Base-by-base conservation (phyloP, 2,797 vertebrate species). In the Cyprinodon diabolis region DNA sequence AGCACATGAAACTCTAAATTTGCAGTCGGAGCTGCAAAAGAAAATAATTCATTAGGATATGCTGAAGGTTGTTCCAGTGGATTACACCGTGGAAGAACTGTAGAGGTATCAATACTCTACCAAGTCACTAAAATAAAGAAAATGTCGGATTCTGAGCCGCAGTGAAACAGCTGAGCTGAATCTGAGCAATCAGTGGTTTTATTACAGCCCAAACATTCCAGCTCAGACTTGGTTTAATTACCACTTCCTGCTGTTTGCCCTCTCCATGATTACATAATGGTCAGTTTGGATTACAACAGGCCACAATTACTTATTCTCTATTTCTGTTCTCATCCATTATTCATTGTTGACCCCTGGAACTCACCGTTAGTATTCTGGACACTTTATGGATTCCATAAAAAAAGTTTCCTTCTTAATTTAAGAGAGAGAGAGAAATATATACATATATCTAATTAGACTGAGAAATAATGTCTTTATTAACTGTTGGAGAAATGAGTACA, bases 181-280 rank as follows among this genome's bases (percentile, higher is more conserved):
- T 76, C 56, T 77, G 63, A 67, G 45, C 60, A 48, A 56, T 68
- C 54, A 45, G 23, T 56, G 48, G 40, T 66, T 78, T 77, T 55
- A 52, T 78, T 79, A 62, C n/a, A 68, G 52, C 21, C 10, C 48
- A 56, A 66, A 76, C 10, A 13, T 37, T 68, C 49, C 47, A 68
- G 30, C 43, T 55, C 30, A 77, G 63, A 74, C 21, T 79, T 73
- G 51, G 68, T 84, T 75, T 73, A 86, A 85, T 85, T 77, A 77
- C 52, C 40, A 70, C 56, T 68, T 63, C 48, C 77, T 80, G 68
- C 45, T 83, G 74, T 84, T 74, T 63, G 30, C 13, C 71, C 54
- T 56, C 76, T 67, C 43, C 79, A n/a, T 75, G 55, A 66, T 66
- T 65, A 55, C 75, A 78, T 75, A 82, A 86, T 83, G 79, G 76